Evolutionary conservation across 2,797 vertebrate genomes (phyloP).

Genomic region (Alectoris magna): DNA sequence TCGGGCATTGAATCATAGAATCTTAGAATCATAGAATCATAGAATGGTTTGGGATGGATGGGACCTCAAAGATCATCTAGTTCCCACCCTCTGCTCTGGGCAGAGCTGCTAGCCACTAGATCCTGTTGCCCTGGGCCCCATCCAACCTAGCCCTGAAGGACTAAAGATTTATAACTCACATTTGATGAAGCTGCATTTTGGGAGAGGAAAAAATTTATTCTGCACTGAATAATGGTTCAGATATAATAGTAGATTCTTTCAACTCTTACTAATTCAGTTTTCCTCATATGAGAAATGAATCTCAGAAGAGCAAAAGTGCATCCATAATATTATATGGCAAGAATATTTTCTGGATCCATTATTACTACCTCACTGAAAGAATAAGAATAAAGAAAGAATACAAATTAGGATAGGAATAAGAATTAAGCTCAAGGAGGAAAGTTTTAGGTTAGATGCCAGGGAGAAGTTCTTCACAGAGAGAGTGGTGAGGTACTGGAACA

Average conservation of each 20-base stretch:
- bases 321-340: background rate
- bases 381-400: background rate
- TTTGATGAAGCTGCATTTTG: background rate
- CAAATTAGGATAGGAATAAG: background rate
- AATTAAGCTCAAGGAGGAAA: background rate
- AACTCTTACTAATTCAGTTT: background rate
- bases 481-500: no score
- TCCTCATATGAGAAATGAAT: background rate
- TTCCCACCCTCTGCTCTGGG: background rate
- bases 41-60: background rate
- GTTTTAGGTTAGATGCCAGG: no score
- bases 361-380: background rate
- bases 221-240: background rate
- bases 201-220: background rate
- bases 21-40: no score
- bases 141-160: background rate
- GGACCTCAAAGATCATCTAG: background rate
- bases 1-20: background rate
- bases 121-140: background rate
- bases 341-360: background rate
- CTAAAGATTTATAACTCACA: background rate
- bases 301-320: background rate
- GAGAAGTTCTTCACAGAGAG: no score
- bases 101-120: background rate
- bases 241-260: background rate